phyloP scores from a whole-genome alignment of 2,888 invertebrate species.

The Labia minor region DNA sequence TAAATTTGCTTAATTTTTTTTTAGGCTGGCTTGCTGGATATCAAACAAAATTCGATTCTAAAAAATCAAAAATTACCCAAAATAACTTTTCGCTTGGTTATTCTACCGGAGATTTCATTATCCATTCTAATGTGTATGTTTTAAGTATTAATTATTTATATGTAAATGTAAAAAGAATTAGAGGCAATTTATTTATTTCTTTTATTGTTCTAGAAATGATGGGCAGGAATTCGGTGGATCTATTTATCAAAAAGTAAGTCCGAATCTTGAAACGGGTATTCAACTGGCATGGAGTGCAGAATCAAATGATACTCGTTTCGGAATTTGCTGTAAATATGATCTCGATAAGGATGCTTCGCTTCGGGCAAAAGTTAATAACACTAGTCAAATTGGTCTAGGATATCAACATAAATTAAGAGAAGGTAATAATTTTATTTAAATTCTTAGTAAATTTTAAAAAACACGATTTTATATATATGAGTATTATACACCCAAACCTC shows the following conservation, averaged over 20 bases:
- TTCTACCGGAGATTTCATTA: constrained; percentile 77
- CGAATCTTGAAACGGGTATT: constrained; percentile 78
- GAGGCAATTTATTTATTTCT: no score
- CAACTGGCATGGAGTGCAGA: constrained; percentile 86
- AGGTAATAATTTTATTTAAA: no score
- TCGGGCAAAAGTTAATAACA: constrained; percentile 90
- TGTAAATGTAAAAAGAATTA: no score
- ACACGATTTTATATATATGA: no score
- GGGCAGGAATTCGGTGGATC: constrained; percentile 89
- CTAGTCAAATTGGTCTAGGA: constrained; percentile 86
- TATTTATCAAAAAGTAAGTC: constrained; percentile 84
- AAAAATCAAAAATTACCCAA: constrained; percentile 79
- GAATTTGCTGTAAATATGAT: constrained; percentile 79
- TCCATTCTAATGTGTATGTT: constrained; percentile 92
- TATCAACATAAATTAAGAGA: constrained; percentile 87
- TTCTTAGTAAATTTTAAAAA: no score
- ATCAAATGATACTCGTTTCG: constrained; percentile 82
- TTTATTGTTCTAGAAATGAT: constrained; percentile 78
- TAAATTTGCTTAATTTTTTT: constrained; percentile 21
- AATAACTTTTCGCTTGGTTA: constrained; percentile 94
- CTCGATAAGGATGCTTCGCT: constrained; percentile 73
- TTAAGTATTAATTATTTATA: constrained; percentile 13
- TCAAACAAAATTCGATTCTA: constrained; percentile 77
- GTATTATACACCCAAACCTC: no score
- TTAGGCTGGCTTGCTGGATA: constrained; percentile 86